These are phyloP conservation scores for Microctenopoma stevenorrisi DNA, from an alignment of 2,797 vertebrate genomes.

Conservation along the genomic window DNA sequence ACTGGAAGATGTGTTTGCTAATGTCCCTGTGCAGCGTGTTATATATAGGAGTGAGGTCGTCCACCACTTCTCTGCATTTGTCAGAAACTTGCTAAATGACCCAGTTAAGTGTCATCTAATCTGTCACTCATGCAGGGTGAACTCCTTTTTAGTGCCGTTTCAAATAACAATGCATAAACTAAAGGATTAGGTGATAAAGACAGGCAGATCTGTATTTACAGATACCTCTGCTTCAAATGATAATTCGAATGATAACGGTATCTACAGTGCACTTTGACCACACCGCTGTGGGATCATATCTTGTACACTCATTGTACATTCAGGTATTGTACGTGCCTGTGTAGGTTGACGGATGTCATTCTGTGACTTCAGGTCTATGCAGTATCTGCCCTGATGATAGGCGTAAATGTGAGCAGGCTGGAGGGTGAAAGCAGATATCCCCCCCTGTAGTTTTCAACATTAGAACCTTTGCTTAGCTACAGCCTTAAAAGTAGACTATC, in stretches of 20 bases:
- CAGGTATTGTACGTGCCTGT: slow-evolving; percentile 34
- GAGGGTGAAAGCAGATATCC: background rate
- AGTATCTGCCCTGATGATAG: slow-evolving; percentile 32
- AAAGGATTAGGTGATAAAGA: too few species aligned
- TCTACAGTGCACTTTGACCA: background rate
- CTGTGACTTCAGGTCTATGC: slow-evolving; percentile 16
- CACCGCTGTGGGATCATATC: slow-evolving; percentile 18
- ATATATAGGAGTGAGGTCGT: too few species aligned
- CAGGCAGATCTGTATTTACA: too few species aligned
- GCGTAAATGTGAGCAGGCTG: too few species aligned
- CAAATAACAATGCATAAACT: too few species aligned
- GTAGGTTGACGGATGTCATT: slow-evolving; percentile 16
- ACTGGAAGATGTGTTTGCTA: too few species aligned
- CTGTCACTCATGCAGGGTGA: too few species aligned
- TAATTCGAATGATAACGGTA: background rate
- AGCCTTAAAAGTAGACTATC: background rate
- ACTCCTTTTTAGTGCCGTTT: too few species aligned
- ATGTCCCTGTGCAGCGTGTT: too few species aligned
- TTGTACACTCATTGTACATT: slow-evolving; percentile 44
- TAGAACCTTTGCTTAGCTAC: slow-evolving; percentile 28
- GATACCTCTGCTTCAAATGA: background rate
- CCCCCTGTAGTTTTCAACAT: slow-evolving; percentile 23
- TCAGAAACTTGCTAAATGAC: too few species aligned
- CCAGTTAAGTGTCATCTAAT: too few species aligned
- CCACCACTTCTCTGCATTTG: too few species aligned